Percentiles rank a stretch among this genome's conserved stretches.
These are phyloP conservation scores for Megastigmus dorsalis DNA, from an alignment of 2,888 invertebrate species.

Conservation along the genomic window DNA sequence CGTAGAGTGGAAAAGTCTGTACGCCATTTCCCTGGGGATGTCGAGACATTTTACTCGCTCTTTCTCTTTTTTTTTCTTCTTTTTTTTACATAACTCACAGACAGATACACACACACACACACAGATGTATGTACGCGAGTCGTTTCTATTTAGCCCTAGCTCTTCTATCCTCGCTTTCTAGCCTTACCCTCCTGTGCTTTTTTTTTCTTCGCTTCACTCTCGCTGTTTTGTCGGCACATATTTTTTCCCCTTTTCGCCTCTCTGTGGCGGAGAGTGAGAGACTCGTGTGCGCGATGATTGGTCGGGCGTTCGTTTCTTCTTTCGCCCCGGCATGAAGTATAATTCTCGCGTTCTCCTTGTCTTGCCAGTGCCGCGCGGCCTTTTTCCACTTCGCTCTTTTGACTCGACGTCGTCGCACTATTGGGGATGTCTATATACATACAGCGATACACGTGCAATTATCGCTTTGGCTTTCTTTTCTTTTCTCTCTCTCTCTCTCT, in stretches of 20 bases:
- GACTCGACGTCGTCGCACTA: too few species aligned
- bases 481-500: too few species aligned
- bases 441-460: not conserved
- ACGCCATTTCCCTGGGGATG: constrained; percentile 11
- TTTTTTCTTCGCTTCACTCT: not conserved
- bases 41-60: not conserved
- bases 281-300: constrained; percentile 14
- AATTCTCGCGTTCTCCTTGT: not conserved
- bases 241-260: too few species aligned
- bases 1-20: constrained; percentile 33
- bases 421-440: too few species aligned
- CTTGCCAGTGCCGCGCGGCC: not conserved
- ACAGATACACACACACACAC: too few species aligned
- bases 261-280: too few species aligned
- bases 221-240: not conserved
- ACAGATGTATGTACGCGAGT: too few species aligned
- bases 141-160: not conserved
- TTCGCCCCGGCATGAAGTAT: too few species aligned
- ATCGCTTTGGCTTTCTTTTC: too few species aligned
- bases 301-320: constrained; percentile 18
- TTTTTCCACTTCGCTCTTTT: constrained; percentile 13
- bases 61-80: not conserved
- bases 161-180: not conserved
- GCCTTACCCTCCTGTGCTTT: not conserved
- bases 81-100: not conserved